Base-by-base conservation (phyloP, 2,797 vertebrate genomes). In the Lagodon rhomboides region DNA sequence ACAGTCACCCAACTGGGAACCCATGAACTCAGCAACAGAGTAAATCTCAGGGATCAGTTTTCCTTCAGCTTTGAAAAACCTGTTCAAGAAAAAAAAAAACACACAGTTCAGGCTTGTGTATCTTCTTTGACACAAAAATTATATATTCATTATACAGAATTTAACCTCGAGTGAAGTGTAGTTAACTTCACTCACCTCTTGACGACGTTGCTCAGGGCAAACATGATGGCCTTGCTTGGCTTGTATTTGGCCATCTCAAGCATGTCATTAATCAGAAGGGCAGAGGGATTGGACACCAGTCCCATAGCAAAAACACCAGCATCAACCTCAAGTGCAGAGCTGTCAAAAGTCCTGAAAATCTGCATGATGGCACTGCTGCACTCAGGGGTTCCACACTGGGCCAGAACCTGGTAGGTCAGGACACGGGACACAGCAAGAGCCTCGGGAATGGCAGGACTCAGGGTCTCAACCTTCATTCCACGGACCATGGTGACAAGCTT, bases 351-450 rank as follows among this genome's bases (percentile, higher is more conserved):
- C 79, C 96, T 96, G 78, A 99, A 91, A 87, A 97, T 95, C 79
- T 95, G 95, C 91, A 99, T 95, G 88, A 99, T 94, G 67, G 93
- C 95, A 50, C 95, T 95, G 77, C 95, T 97, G 90, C 98, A 99
- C 83, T 97, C 97, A 15, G 96, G 94, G 53, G 96, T 98, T 68
- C 98, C 98, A 0, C 98, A 99, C 92, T 99, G 98, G 68, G 91
- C 90, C 90, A 99, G 92, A 54, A 64, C 66, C 66, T 68, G 66
- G 50, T 68, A 68, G 50, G 65, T 68, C 30, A 68, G 50, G n/a
- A 95, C 91, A 49, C 93, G 85, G 79, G 94, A 96, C 72, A 95
- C 73, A 17, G 91, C 89, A 16, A 97, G 87, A 84, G 97, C 94
- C 83, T 97, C 96, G 2, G 96, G 94, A 70, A 99, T 73, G 68